Base-by-base conservation (phyloP, 2,113 vertebrate genomes). In the Andinoacara biseriatus region DNA sequence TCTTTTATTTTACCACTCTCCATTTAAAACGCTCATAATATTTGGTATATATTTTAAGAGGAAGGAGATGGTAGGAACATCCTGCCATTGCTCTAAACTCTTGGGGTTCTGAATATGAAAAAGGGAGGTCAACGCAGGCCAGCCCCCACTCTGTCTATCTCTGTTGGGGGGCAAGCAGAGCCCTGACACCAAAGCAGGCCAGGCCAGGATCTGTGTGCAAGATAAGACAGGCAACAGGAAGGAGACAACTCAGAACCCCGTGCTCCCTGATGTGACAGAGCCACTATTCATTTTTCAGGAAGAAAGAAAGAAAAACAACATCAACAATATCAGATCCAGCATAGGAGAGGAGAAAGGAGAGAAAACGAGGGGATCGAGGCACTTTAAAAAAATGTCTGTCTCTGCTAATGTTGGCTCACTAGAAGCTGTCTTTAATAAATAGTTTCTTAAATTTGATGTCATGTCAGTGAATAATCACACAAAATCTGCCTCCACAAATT, bases 281-380 rank as follows among this genome's bases (percentile, higher is more conserved):
- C 58, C 84, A 58, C 92, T 83, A 92, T 94, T 95, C 94, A 94
- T 93, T 90, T 96, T 93, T 91, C 87, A 92, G 82, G 81, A 92
- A 92, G 90, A 85, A 86, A 91, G 87, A 92, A 90, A 93, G 91
- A 89, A 94, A 94, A 94, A 94, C 90, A 93, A 92, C 91, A 93
- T 95, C 86, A 94, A 92, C 88, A 89, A 93, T 93, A 94, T 95
- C 94, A 89, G 87, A 94, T 93, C 91, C 81, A 89, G 85, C 49
- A 40, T 76, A 33, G 79, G 81, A 5, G 81, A 76, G n/a, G 31
- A 69, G 72, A 24, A 17, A 10, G 57, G 65, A 58, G 52, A 60
- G 52, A 40, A 46, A 52, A 49, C 54, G 40, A 58, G 52, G 14
- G 75, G 58, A 62, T 10, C 57, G 26, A 77, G 76, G 17, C 7